phyloP scores from a whole-genome alignment of 2,888 invertebrate species.

The Calameuta pallipes region DNA sequence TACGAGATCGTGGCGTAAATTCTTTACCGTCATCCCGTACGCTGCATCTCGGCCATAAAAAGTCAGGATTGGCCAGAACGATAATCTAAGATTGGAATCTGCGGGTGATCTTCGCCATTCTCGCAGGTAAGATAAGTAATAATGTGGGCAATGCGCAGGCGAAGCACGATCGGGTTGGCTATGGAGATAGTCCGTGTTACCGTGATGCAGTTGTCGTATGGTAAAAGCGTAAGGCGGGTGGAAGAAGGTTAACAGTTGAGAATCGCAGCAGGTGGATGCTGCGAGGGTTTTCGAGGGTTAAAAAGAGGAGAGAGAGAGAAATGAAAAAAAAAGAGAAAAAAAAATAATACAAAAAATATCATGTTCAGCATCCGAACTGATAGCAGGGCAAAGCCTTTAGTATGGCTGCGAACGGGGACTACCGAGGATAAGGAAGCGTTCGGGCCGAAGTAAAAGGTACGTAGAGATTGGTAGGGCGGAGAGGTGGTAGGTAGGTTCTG shows the following conservation, averaged over 20 bases:
- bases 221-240: slow-evolving; percentile 5
- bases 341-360: slow-evolving; percentile 29
- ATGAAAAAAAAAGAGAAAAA: slow-evolving; percentile 12
- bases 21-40: too few relatives aligned
- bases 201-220: slow-evolving; percentile 20
- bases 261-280: neutral
- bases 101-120: slow-evolving; percentile 10
- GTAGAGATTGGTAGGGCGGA: neutral
- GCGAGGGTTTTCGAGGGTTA: neutral
- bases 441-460: neutral
- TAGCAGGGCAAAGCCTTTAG: neutral
- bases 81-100: slow-evolving; percentile 10
- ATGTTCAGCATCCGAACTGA: neutral
- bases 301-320: slow-evolving; percentile 1
- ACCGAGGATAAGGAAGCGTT: neutral
- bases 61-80: neutral
- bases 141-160: slow-evolving; percentile 29
- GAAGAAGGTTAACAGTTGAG: slow-evolving; percentile 10
- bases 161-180: slow-evolving; percentile 31
- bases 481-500: neutral
- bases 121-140: slow-evolving; percentile 16
- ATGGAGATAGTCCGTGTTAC: slow-evolving; percentile 24
- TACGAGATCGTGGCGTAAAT: neutral
- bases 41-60: neutral
- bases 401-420: neutral